Evolutionary conservation across 2,888 invertebrate genomes (phyloP).

Genomic region (Buathra laborator): DNA sequence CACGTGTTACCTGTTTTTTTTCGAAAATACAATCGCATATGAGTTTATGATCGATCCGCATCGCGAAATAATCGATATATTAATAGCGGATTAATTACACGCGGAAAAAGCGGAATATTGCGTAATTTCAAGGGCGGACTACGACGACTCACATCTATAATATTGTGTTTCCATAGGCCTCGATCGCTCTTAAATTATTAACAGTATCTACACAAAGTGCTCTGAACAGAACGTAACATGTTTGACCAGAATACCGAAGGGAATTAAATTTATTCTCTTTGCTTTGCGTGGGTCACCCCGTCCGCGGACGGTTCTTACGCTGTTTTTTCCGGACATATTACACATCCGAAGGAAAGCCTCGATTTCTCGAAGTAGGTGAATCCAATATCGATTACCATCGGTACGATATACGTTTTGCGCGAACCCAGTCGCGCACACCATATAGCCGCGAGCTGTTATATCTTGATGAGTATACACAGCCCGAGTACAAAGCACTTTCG

Average conservation of each 20-base stretch:
- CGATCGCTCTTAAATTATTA: conserved; percentile 2
- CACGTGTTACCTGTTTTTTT: neutral
- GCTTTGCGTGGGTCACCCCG: neutral
- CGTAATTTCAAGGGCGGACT: neutral
- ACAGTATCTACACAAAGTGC: conserved; percentile 14
- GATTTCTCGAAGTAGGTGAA: conserved; percentile 44
- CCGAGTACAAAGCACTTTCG: conserved; percentile 10
- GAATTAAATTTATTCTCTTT: conserved; percentile 13
- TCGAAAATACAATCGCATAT: neutral
- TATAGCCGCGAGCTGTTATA: neutral
- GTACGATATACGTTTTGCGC: neutral
- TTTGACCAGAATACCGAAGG: neutral
- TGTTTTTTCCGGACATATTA: neutral
- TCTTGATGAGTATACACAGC: conserved; percentile 1
- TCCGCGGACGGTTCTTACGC: neutral
- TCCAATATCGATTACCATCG: conserved; percentile 51
- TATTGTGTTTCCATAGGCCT: neutral
- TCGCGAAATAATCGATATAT: neutral
- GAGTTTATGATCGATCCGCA: neutral
- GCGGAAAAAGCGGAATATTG: neutral
- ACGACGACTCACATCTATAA: neutral
- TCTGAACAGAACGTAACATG: neutral
- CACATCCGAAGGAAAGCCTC: neutral
- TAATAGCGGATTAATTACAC: neutral
- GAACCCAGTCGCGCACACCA: conserved; percentile 14